A percentile compares a stretch with the other conserved stretches of the same genome.
phyloP scores from a whole-genome alignment of 2,113 vertebrate genomes.

The Triplophysa dalaica region DNA sequence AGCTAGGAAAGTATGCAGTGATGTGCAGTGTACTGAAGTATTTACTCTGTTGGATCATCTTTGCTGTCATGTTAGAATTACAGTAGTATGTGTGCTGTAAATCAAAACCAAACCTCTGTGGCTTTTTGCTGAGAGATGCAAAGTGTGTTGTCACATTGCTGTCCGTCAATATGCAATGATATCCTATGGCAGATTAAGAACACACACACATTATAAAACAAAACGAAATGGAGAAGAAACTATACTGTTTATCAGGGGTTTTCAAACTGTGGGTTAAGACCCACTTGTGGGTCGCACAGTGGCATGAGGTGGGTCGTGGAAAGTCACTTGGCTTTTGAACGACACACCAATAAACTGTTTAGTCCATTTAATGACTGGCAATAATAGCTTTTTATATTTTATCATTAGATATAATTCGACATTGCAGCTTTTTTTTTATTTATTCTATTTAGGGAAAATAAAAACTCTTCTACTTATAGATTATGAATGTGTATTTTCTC shows the following conservation, averaged over 20 bases:
- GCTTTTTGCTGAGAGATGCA: conserved; percentile 46
- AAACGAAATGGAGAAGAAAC: not conserved
- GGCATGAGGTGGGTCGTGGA: no score
- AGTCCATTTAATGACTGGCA: no score
- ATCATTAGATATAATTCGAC: no score
- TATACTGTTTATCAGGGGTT: not conserved
- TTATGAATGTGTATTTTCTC: no score
- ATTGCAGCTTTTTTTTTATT: no score
- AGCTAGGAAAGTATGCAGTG: not conserved
- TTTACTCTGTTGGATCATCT: conserved; percentile 13
- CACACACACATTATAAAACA: conserved; percentile 3
- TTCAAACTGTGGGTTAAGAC: no score
- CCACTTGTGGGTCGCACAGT: no score
- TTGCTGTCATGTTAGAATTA: not conserved
- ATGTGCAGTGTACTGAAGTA: conserved; percentile 12
- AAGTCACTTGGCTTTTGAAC: no score
- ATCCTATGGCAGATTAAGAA: conserved; percentile 6
- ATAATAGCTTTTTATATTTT: no score
- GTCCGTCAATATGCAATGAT: conserved; percentile 40
- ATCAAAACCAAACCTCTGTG: conserved; percentile 41
- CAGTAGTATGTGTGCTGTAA: conserved; percentile 15
- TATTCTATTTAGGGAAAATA: no score
- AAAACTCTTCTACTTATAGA: no score
- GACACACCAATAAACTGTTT: no score
- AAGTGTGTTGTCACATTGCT: conserved; percentile 48